phyloP scores from a whole-genome alignment of 2,888 invertebrate species.

The Orchestes rusci region DNA sequence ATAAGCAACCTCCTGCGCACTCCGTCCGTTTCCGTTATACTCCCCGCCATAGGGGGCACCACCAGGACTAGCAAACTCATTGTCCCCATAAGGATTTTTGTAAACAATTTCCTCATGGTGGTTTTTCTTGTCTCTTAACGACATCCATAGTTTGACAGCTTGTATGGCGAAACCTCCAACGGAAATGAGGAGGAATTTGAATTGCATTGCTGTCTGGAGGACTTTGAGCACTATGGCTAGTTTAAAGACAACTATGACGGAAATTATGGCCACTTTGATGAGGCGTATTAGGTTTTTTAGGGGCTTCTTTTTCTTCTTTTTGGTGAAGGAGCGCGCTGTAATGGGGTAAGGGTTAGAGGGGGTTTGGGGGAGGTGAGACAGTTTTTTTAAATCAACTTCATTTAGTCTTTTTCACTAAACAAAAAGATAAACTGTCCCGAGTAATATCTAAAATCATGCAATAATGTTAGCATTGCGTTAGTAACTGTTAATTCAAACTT shows the following conservation, averaged over 20 bases:
- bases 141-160: slow-evolving; percentile 65
- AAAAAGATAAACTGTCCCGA: too few relatives aligned
- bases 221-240: slow-evolving; percentile 56
- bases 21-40: slow-evolving; percentile 14
- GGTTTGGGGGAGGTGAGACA: background rate
- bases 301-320: slow-evolving; percentile 31
- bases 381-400: background rate
- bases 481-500: too few relatives aligned
- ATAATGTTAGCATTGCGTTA: too few relatives aligned
- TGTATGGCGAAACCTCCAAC: slow-evolving; percentile 62
- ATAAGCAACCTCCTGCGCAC: slow-evolving; percentile 37
- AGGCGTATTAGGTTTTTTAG: slow-evolving; percentile 26
- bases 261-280: slow-evolving; percentile 27
- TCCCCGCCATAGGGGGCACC: slow-evolving; percentile 14
- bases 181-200: slow-evolving; percentile 72
- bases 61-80: slow-evolving; percentile 15
- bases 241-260: slow-evolving; percentile 26
- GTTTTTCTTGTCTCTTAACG: slow-evolving; percentile 55
- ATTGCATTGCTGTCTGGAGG: slow-evolving; percentile 64
- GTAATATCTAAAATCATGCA: too few relatives aligned
- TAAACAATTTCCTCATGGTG: slow-evolving; percentile 26
- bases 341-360: background rate
- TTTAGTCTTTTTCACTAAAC: too few relatives aligned
- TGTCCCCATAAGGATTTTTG: slow-evolving; percentile 26
- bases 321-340: background rate